Evolutionary conservation across 2,797 vertebrate species (phyloP), one percentile per base, ranked within the genome.

Genomic region (Dromococcyx pavoninus): DNA sequence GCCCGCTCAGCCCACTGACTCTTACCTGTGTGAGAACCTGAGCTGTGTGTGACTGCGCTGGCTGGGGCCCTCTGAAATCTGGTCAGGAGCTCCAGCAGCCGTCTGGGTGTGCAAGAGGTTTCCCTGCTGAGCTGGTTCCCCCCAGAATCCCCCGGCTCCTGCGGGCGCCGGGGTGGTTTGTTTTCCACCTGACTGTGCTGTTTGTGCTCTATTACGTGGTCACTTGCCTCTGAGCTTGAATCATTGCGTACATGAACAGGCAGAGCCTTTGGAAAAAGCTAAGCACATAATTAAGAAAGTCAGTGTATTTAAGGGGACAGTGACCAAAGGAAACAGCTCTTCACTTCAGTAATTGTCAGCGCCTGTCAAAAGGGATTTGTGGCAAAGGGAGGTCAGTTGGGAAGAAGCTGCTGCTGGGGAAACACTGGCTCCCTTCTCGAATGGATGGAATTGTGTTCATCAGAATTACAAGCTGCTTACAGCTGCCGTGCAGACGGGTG

Each of bases 1-100:
- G 33, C 2, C 0, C 0, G 12, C 2, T 4, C 0, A 2, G 28
- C 15, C 33, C 13, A 0, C 2, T 1, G 35, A 25, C 2, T 46
- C 48, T 30, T 11, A 1, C 13, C 27, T 2, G 0, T 2, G 0
- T 0, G 57, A 18, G 35, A 16, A 1, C 11, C 10, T 0, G 5
- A 35, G 39, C 43, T 3, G n/a, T 2, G 19, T 14, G 60, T 25
- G 79, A 6, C 30, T 0, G 2, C 8, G 41, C 44, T 81, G 61
- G 37, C 39, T 32, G 54, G 41, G 53, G 35, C 13, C 44, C 44
- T 32, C 61, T 8, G 43, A 7, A 46, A 23, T 1, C 44, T 3
- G 46, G 17, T 18, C 50, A 8, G 58, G 35, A 19, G 37, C 17
- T 23, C 30, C 58, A 3, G 85, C 60, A 2, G 27, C 4, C 30